These are phyloP conservation scores for Heliothis peltigera DNA, from an alignment of 2,888 invertebrate species.

Conservation along the genomic window DNA sequence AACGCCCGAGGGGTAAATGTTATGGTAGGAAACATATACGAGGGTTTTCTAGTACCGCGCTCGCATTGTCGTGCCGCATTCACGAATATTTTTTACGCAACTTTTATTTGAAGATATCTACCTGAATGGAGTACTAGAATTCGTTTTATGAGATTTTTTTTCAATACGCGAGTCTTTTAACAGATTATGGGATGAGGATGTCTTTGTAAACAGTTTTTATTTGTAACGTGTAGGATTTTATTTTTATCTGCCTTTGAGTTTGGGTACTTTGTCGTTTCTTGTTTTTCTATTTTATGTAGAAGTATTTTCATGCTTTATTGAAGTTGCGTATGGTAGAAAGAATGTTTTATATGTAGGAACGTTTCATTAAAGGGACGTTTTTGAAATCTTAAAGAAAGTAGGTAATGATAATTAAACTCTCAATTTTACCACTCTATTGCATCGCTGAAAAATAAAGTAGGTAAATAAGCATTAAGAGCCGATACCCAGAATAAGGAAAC, in stretches of 20 bases:
- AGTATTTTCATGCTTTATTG: not conserved
- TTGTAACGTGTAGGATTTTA: constrained; percentile 46
- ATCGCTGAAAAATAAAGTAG: not conserved
- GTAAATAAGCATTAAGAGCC: not conserved
- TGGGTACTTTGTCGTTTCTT: not conserved
- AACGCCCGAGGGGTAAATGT: constrained; percentile 90
- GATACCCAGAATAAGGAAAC: not conserved
- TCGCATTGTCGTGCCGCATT: constrained; percentile 84
- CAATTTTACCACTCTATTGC: not conserved
- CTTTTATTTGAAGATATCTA: constrained; percentile 86
- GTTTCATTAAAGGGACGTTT: too few relatives aligned
- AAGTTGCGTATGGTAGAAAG: not conserved
- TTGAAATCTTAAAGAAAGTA: not conserved
- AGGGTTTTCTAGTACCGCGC: constrained; percentile 85
- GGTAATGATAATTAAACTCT: not conserved
- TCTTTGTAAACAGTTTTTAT: constrained; percentile 60
- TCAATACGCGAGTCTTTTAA: constrained; percentile 75
- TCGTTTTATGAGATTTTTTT: constrained; percentile 87
- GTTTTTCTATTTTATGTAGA: not conserved
- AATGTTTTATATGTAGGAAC: not conserved
- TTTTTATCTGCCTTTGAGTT: constrained; percentile 32
- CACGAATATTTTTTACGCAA: constrained; percentile 86
- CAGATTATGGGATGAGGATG: constrained; percentile 81
- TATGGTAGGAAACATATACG: constrained; percentile 90
- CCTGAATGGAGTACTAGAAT: constrained; percentile 88